Base-by-base conservation (phyloP, 2,113 vertebrate genomes). In the Rallus limicola region DNA sequence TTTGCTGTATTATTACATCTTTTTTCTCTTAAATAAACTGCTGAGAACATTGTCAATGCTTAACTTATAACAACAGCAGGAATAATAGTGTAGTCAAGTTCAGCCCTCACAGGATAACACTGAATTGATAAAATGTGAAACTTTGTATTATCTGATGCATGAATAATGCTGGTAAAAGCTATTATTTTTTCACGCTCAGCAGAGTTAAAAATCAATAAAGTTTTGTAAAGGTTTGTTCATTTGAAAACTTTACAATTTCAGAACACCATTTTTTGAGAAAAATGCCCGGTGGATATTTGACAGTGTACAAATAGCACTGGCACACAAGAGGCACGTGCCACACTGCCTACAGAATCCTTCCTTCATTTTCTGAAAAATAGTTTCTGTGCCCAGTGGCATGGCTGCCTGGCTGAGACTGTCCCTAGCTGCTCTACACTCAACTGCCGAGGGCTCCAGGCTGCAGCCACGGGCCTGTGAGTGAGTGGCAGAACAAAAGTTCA, bases 1-100 rank as follows among this genome's bases (percentile, higher is more conserved):
- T 97, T 96, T 95, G 50, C 88, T 95, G 70, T 93, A 94, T 97
- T 93, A 92, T 95, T 96, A 95, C 88, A 96, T 84, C 55, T 78
- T 93, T 95, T 95, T 94, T 91, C 87, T 93, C 94, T 88, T 95
- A 94, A 95, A 92, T 93, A 86, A 88, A 92, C 62, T 74, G 58
- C 72, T 75, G 90, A 90, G 60, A 93, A 82, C 48, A 69, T 55
- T 82, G 82, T 68, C 60, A 71, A 75, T 88, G 69, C 72, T 81
- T 90, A 81, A 74, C 67, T 65, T 67, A 46, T 10, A 91, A 64
- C 74, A 76, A 52, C 59, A 86, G 71, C 60, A 94, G 58, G 34
- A 93, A 81, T 76, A 92, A 92, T 74, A 55, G 3, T 11, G 31
- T 87, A 97, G 96, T 76, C 44, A 86, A 82, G 78, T 94, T 93